These are phyloP conservation scores for Rosalia funebris DNA, from an alignment of 2,888 invertebrate species.

Conservation along the genomic window DNA sequence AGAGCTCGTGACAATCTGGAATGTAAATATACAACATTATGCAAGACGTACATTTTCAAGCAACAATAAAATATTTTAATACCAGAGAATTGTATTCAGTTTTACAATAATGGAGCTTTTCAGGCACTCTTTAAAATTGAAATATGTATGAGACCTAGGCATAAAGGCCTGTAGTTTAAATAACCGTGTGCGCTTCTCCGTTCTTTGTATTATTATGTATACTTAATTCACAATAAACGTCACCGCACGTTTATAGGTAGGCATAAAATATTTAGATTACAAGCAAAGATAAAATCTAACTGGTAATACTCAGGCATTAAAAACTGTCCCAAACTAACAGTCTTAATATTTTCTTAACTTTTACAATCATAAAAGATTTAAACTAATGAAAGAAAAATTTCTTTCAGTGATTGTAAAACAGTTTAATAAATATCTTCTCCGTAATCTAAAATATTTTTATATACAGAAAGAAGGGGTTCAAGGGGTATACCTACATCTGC, in stretches of 20 bases:
- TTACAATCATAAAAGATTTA: too few relatives aligned
- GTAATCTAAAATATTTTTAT: too few relatives aligned
- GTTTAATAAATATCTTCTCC: too few relatives aligned
- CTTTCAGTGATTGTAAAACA: too few relatives aligned
- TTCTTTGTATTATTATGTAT: background rate
- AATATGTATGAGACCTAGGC: background rate
- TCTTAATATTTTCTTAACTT: too few relatives aligned
- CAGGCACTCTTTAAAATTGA: conserved; percentile 19
- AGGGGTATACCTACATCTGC: too few relatives aligned
- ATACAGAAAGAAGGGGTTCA: too few relatives aligned
- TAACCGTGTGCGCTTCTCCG: background rate
- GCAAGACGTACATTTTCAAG: conserved; percentile 10
- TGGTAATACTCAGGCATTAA: too few relatives aligned
- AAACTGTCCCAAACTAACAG: too few relatives aligned
- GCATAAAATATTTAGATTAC: background rate
- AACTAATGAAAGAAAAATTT: too few relatives aligned
- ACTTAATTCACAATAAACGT: background rate
- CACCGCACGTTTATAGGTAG: background rate
- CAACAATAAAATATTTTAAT: conserved; percentile 30
- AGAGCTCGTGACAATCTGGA: conserved; percentile 28
- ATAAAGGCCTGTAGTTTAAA: background rate
- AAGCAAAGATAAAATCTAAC: too few relatives aligned
- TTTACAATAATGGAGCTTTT: conserved; percentile 19
- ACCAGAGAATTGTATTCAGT: conserved; percentile 17
- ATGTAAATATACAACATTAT: conserved; percentile 26